Base-by-base conservation (phyloP, 2,888 invertebrate genomes). In the Brenthis hecate region DNA sequence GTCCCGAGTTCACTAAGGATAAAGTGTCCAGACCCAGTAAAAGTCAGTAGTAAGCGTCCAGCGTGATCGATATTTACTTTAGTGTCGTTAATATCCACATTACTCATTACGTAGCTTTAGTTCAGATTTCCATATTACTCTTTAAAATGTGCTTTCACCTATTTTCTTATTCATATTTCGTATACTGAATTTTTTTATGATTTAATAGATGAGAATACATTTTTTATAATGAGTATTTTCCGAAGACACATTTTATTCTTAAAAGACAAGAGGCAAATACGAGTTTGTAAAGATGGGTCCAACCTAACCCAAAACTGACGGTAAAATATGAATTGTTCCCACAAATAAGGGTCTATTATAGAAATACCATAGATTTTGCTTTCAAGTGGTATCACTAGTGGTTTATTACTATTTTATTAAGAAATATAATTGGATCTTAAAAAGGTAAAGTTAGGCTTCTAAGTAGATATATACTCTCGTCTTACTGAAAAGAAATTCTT, bases 261-360 rank as follows among this genome's bases (percentile, higher is more conserved):
- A 74, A 73, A 71, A 60, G 63, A 74, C 76, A 78, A 60, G 68
- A 65, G 66, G 68, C 11, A 1, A 70, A 64, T 28, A 28, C 28
- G 3, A 28, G 47, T 47, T 23, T 60, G 4, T 2, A 50, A 60
- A 28, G 28, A 48, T 60, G 64, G 62, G 69, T 57, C 56, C 71
- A 75, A 78, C 73, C 75, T 75, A 78, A 77, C 80, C 82, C 81
- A 77, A 81, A 78, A 80, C 83, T 80, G 76, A 79, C 80, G 81
- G 75, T 79, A 83, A 85, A 85, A 78, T 84, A 84, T 81, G 82
- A 80, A 87, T 85, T 83, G 80, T 80, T 78, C 80, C 77, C 77
- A 77, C 75, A 79, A 73, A 78, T 51, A 73, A 69, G 69, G 53
- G 77, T 48, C 75, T 75, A 75, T 80, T 84, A 85, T 84, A 81